Percentiles rank a stretch among this genome's conserved stretches.
Evolutionary conservation across 1,140 invertebrate species (phyloP).

Genomic region (Globodera rostochiensis): DNA sequence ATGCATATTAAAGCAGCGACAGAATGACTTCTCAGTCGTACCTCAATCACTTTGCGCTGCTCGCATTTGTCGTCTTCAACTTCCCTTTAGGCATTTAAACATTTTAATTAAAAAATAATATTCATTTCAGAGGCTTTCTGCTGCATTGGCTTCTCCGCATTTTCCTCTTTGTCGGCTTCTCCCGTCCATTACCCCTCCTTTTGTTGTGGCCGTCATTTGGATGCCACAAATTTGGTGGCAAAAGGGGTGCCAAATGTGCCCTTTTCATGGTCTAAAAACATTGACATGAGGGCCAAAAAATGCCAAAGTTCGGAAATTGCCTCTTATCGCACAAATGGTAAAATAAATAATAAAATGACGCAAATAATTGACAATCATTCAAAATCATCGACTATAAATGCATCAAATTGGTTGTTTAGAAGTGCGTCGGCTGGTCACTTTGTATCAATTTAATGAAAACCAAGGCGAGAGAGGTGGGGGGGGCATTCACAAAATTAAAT

Average conservation of each 20-base stretch:
- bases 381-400: neutral
- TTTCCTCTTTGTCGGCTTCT: neutral
- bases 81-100: neutral
- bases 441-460: constrained; percentile 33
- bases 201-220: neutral
- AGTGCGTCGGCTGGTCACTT: constrained; percentile 28
- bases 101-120: neutral
- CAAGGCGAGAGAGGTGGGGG: neutral
- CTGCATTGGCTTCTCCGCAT: constrained; percentile 11
- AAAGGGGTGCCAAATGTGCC: neutral
- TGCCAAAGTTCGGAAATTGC: constrained; percentile 45
- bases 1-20: too few species aligned
- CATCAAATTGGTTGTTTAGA: neutral
- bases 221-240: neutral
- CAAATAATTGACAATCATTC: neutral
- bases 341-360: constrained; percentile 16
- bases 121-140: neutral
- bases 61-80: neutral
- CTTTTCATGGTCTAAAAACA: neutral
- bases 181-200: neutral
- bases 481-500: neutral
- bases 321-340: constrained; percentile 44
- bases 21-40: neutral
- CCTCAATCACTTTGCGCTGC: neutral
- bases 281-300: constrained; percentile 42